phyloP scores from a whole-genome alignment of 2,888 invertebrate species.

The Molorchus minor region DNA sequence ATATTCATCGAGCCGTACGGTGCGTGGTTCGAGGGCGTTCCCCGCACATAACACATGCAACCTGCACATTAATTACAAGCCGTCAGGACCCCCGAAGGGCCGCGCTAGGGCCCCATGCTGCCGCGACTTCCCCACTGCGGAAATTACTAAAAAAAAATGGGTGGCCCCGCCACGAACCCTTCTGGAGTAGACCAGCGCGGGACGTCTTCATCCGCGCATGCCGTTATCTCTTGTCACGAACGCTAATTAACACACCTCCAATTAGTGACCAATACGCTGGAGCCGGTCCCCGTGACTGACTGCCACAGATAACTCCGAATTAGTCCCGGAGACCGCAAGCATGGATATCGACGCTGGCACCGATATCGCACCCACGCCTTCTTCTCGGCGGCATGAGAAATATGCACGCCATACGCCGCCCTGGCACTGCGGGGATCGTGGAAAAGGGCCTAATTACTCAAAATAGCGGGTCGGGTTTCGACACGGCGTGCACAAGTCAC shows the following conservation, averaged over 20 bases:
- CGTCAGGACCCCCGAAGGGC: conserved; percentile 54
- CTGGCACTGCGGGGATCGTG: conserved; percentile 24
- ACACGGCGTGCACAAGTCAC: conserved; percentile 9
- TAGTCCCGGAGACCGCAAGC: conserved; percentile 31
- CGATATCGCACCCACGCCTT: conserved; percentile 33
- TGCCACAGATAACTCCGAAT: conserved; percentile 42
- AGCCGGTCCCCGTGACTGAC: conserved; percentile 38
- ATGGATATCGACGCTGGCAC: conserved; percentile 26
- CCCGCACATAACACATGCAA: conserved; percentile 55
- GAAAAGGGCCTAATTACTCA: conserved; percentile 23
- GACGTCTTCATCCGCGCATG: conserved; percentile 21
- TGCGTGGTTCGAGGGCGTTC: conserved; percentile 52
- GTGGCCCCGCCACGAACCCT: conserved; percentile 46
- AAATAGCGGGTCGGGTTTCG: conserved; percentile 19
- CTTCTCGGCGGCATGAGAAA: conserved; percentile 22
- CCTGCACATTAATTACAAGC: conserved; percentile 59
- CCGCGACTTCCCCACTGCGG: conserved; percentile 51
- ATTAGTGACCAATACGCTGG: conserved; percentile 45
- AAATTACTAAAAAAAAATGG: conserved; percentile 55
- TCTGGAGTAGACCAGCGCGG: conserved; percentile 12
- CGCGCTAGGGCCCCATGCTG: conserved; percentile 48
- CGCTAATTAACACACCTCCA: conserved; percentile 50
- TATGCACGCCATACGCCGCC: conserved; percentile 28
- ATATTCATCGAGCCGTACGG: conserved; percentile 45
- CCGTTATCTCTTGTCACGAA: conserved; percentile 43